A percentile compares a stretch with the other conserved stretches of the same genome.
Evolutionary conservation across 2,797 vertebrate genomes (phyloP).

Genomic region (Fringilla coelebs): DNA sequence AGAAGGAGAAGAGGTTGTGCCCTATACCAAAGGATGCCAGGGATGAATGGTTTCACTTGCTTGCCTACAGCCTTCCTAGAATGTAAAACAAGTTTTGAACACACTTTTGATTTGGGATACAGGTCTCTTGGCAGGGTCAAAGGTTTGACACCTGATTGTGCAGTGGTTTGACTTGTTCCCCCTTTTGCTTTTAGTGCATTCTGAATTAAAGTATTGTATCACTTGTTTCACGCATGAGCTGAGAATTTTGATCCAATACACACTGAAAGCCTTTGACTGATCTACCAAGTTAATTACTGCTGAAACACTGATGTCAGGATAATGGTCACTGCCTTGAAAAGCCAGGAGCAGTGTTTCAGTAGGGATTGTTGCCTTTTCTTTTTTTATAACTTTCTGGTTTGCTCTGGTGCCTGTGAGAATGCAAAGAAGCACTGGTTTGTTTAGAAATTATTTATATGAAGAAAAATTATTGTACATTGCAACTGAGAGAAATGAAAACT

Average conservation of each 20-base stretch:
- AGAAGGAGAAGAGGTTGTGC: neutral
- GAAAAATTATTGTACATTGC: neutral
- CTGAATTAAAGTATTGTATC: neutral
- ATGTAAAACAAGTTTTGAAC: conserved; percentile 35
- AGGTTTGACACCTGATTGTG: neutral
- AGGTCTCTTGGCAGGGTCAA: neutral
- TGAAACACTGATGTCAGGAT: neutral
- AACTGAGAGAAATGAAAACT: neutral
- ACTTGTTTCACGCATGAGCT: neutral
- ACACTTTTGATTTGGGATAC: neutral
- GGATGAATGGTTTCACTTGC: conserved; percentile 24
- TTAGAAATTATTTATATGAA: neutral
- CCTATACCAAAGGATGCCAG: neutral
- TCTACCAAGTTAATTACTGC: neutral
- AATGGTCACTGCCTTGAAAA: neutral
- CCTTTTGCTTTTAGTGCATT: neutral
- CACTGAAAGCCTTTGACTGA: neutral
- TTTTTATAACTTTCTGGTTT: neutral
- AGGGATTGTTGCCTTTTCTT: neutral
- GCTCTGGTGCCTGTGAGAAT: neutral
- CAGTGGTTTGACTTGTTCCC: neutral
- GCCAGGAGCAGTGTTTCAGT: neutral
- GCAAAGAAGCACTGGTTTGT: neutral
- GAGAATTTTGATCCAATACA: neutral
- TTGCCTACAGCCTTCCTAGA: neutral